Conservation (phyloP, 2,888 invertebrate genomes). For the Steromphala cineraria region DNA sequence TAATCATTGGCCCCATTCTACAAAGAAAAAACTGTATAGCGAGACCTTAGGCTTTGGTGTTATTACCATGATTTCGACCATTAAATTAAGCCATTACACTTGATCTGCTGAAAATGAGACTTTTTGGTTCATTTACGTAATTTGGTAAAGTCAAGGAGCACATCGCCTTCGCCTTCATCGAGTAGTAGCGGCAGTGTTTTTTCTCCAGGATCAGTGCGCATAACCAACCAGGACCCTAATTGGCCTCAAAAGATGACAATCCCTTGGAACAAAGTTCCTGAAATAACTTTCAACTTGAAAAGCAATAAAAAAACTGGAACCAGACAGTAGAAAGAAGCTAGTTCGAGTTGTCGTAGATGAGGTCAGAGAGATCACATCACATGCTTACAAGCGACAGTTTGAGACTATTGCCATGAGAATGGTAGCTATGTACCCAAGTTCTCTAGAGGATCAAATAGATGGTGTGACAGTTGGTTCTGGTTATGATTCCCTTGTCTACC, state of each 20-base stretch:
- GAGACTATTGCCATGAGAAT: not conserved
- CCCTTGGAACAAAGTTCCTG: not conserved
- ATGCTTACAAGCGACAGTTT: not conserved
- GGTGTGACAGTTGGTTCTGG: not conserved
- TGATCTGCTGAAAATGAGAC: too few species aligned
- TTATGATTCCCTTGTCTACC: not conserved
- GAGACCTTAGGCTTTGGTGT: too few species aligned
- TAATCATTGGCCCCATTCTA: too few species aligned
- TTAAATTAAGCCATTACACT: too few species aligned
- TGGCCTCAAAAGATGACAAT: not conserved
- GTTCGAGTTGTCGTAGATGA: not conserved
- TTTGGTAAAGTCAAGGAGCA: too few species aligned
- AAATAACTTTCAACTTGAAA: not conserved
- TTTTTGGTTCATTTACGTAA: too few species aligned
- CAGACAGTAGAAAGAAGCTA: not conserved
- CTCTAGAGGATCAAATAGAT: not conserved
- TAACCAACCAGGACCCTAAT: not conserved
- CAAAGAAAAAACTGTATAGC: too few species aligned
- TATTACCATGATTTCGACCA: too few species aligned
- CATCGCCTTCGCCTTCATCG: too few species aligned
- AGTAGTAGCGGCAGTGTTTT: too few species aligned
- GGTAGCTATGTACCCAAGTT: not conserved
- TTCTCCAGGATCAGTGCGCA: not conserved
- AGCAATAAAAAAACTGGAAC: not conserved
- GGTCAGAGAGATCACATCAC: not conserved